Base-by-base conservation (phyloP, 1,140 invertebrate genomes). In the Steinernema feltiae region DNA sequence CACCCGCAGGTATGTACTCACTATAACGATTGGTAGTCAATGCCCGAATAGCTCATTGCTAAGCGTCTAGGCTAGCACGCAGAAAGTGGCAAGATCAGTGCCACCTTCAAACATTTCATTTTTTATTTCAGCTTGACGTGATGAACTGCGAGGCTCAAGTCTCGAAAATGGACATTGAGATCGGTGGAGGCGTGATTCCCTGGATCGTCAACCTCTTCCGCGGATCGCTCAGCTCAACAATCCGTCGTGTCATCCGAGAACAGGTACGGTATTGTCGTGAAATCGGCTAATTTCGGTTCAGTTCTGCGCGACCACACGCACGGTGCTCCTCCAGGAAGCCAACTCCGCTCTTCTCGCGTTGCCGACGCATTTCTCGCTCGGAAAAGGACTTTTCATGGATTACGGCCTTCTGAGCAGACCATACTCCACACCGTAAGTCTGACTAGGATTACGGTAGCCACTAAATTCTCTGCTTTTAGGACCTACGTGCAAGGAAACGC, bases 121-220 rank as follows among this genome's bases (percentile, higher is more conserved):
- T 70, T 35, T 32, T 24, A 24, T 73, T 78, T 35, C 73, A 78
- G 74, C 63, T 82, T n/a, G 46, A 72, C 18, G 76, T 81, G 29
- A 48, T 63, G 15, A 48, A 77, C 1, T 82, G 81, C 73, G 72
- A 24, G 18, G 79, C 75, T 1, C 21, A 77, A 21, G 75, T 82
- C 41, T n/a, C 24, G 69, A 75, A 83, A 71, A 48, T 82, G 32
- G 69, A 80, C n/a, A 72, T 82, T 1, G 63, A 71, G 71, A 73
- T 82, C 24, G 82, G 83, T 32, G 83, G 83, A 35, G 81, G 82
- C 21, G 76, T 84, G 18, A 77, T 85, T 48, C 81, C 79, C 18
- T 85, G 84, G 84, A 48, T 85, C 7, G 79, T 86, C 12, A 84
- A 85, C 72, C 72, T 85, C 18, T 85, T 85, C 75, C 32, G 72